Base-by-base conservation (phyloP, 2,113 vertebrate genomes). In the Semicossyphus pulcher region DNA sequence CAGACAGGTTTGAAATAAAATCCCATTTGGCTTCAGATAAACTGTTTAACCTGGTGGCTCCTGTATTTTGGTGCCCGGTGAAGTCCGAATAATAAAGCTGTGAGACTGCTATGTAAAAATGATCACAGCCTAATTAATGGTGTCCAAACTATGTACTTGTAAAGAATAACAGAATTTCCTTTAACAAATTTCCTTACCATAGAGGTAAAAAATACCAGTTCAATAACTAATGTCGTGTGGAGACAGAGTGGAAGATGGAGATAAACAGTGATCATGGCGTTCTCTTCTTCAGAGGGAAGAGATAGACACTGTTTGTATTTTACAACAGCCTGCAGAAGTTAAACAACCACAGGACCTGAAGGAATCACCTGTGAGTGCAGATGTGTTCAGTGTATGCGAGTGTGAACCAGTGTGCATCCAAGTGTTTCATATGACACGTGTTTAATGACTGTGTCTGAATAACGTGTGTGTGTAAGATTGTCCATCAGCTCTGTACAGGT, bases 241-340 rank as follows among this genome's bases (percentile, higher is more conserved):
- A 34, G 28, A 62, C 1, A 11, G 2, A 54, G 41, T 47, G 42
- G 42, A 64, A 39, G 26, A 72, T 76, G 64, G 52, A 45, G 47
- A 52, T 16, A 59, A 72, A 79, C 58, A 62, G 71, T 63, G 65
- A 67, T 75, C 51, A 79, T 73, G 67, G 74, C 36, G 34, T 72
- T 67, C 81, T 69, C 92, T 75, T 6, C 67, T 84, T 88, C 87
- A 83, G 59, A 41, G 36, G 31, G 9, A 56, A 44, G 34, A 34
- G 41, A 72, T 26, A 58, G 1, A 36, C 31, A n/a, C 59, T 58
- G 58, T 54, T 74, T 60, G 37, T 72, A 65, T 62, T 45, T 44
- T 4, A 73, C 68, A 71, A 8, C 71, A 70, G 31, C 47, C 62
- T 59, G 67, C 54, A 72, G 81, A n/a, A 72, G 78, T 74, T 73